These are phyloP conservation scores for Andrena marginata DNA, from an alignment of 2,888 invertebrate species.

Conservation along the genomic window DNA sequence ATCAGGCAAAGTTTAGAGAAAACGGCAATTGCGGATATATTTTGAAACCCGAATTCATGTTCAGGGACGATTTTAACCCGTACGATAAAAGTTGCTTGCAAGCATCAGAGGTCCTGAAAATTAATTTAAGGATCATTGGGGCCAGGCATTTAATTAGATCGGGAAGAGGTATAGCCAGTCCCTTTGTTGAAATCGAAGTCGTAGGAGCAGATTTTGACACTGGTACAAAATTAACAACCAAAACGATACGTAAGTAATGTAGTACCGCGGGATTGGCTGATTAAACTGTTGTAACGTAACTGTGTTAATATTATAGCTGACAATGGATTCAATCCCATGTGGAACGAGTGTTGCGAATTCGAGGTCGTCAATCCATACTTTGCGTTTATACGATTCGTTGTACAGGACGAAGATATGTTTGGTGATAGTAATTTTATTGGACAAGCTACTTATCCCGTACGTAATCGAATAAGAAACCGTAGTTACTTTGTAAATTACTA, in stretches of 20 bases:
- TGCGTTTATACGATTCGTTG: constrained; percentile 94
- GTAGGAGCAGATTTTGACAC: constrained; percentile 95
- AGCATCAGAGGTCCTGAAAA: constrained; percentile 84
- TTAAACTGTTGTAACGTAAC: not conserved
- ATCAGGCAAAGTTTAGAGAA: constrained; percentile 95
- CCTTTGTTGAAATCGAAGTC: constrained; percentile 96
- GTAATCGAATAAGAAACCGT: constrained; percentile 69
- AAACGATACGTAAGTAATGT: constrained; percentile 90
- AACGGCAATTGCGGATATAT: constrained; percentile 98
- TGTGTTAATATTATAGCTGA: constrained; percentile 88
- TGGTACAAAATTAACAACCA: constrained; percentile 93
- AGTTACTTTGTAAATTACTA: constrained; percentile 18
- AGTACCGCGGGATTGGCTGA: constrained; percentile 12
- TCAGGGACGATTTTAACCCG: constrained; percentile 92
- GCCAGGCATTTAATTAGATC: constrained; percentile 95
- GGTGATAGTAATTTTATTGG: constrained; percentile 98
- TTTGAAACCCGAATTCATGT: constrained; percentile 96
- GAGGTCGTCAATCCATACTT: constrained; percentile 92
- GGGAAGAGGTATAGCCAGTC: constrained; percentile 94
- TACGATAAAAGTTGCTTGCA: constrained; percentile 88
- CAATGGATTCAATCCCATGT: constrained; percentile 97
- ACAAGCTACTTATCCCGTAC: constrained; percentile 96
- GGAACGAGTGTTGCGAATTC: constrained; percentile 95
- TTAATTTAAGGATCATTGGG: constrained; percentile 93
- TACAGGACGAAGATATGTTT: constrained; percentile 98